Conservation (phyloP, 2,888 invertebrate species). For the Macrosiphum euphorbiae region DNA sequence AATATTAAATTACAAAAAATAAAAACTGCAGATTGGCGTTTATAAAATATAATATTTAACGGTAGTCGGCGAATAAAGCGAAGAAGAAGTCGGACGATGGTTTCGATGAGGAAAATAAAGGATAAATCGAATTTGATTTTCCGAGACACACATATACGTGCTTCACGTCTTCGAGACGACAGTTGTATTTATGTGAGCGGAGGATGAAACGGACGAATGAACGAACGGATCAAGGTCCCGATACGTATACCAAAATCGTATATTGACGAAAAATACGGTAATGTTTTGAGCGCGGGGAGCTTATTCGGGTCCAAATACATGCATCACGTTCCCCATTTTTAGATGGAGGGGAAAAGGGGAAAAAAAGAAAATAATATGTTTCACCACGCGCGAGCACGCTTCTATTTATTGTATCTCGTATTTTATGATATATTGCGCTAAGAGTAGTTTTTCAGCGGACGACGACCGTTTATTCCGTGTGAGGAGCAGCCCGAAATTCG, state of each 20-base stretch:
- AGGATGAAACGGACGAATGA: neutral
- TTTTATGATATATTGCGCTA: slow-evolving; percentile 48
- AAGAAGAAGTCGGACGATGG: neutral
- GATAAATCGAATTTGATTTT: neutral
- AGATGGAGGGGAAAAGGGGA: neutral
- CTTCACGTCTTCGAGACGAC: neutral
- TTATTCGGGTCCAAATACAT: neutral
- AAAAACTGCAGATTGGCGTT: neutral
- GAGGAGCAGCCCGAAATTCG: slow-evolving; percentile 36
- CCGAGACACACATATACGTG: neutral
- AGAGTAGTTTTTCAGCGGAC: neutral
- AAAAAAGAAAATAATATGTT: slow-evolving; percentile 25
- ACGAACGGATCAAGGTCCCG: neutral
- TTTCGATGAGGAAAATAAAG: neutral
- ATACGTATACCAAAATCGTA: neutral
- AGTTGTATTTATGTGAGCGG: neutral
- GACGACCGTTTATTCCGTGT: slow-evolving; percentile 20
- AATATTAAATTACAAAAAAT: neutral
- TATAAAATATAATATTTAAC: neutral
- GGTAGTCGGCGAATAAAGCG: neutral
- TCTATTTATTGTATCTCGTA: slow-evolving; percentile 31
- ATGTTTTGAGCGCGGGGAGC: neutral
- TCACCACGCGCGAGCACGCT: neutral
- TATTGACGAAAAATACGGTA: neutral
- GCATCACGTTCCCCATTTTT: neutral